Conservation (phyloP, 2,797 vertebrate species). For the Peromyscus nudipes region DNA sequence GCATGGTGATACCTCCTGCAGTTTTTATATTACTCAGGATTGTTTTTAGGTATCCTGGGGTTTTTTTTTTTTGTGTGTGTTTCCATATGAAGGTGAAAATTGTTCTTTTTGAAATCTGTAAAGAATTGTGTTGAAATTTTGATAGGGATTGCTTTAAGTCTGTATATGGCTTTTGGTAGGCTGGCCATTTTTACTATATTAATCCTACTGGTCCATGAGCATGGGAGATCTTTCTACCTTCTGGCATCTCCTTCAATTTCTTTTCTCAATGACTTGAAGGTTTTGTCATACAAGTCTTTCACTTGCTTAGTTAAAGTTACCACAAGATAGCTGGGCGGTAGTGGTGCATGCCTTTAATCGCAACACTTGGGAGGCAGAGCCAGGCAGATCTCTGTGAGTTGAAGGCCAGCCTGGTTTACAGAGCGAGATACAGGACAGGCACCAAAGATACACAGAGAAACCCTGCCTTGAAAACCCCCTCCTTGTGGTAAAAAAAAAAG, state of each 20-base stretch:
- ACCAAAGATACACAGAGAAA: too few species aligned
- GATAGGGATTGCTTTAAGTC: neutral
- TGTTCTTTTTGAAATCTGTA: neutral
- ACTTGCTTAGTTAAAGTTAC: neutral
- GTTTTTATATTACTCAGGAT: neutral
- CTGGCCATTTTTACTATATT: neutral
- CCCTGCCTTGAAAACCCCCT: too few species aligned
- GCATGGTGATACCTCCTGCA: neutral
- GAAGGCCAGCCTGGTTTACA: too few species aligned
- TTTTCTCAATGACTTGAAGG: neutral
- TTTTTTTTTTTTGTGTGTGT: neutral
- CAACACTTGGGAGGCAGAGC: too few species aligned
- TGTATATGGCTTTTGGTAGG: neutral
- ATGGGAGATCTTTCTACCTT: neutral
- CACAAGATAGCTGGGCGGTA: neutral
- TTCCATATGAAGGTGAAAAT: neutral
- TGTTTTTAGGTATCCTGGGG: neutral
- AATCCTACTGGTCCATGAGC: neutral
- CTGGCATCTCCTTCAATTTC: neutral
- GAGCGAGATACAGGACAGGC: too few species aligned
- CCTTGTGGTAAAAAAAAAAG: neutral
- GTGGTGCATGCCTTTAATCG: too few species aligned
- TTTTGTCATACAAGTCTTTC: neutral
- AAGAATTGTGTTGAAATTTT: neutral
- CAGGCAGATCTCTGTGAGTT: too few species aligned